Base-by-base conservation (phyloP, 2,888 invertebrate genomes). In the Rhopalosiphum nymphaeae region DNA sequence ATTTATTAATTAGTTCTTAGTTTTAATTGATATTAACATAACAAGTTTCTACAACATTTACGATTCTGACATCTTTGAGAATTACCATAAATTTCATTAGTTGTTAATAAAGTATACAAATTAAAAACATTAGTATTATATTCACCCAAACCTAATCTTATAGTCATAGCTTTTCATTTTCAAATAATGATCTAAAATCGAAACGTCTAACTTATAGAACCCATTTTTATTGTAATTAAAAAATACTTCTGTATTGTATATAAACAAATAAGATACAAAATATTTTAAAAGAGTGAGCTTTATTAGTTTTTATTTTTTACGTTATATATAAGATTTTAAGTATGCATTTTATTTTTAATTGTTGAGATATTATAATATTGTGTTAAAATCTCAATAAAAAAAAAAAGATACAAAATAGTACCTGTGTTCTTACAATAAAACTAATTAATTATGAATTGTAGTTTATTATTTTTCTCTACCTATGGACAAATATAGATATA, bases 1-100 rank as follows among this genome's bases (percentile, higher is more conserved):
- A 78, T 61, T 78, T 78, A 78, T 78, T 78, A 36, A 78, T 78
- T 78, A 78, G 16, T n/a, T 78, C 16, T 78, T 78, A 78, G 67
- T 21, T 36, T 78, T 78, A 36, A 78, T 36, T 36, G 67, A 78
- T 36, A 78, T 78, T 36, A 78, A 16, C 67, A n/a, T 67, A 67
- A 67, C 13, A 67, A 67, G 11, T 29, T 29, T 61, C 29, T 61
- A 61, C 11, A 61, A 11, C 2, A 29, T 61, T 61, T 61, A 10
- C 10, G 29, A 29, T 61, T 29, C 10, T 61, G 61, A 29, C 61
- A 29, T 61, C 11, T 26, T 61, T 29, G 29, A 29, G 29, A 29
- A 61, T 61, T 61, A 61, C 29, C 61, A 29, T 29, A 29, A 29
- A 29, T 57, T 57, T 11, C n/a, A 67, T 78, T 78, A 78, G 16